These are phyloP conservation scores for Congeria kusceri DNA, from an alignment of 2,888 invertebrate genomes.

Conservation along the genomic window DNA sequence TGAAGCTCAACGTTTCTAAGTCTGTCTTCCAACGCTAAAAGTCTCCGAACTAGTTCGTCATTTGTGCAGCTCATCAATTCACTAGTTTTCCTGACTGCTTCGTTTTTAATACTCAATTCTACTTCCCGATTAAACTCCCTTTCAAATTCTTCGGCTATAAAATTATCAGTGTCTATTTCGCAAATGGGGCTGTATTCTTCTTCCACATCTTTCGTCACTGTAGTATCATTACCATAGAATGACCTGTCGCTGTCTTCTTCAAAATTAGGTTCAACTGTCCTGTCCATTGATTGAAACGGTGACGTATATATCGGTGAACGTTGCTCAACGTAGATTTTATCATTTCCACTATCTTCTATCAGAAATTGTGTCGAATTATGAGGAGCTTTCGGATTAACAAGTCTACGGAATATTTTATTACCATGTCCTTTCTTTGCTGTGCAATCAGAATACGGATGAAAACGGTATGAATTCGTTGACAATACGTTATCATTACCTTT, in stretches of 20 bases:
- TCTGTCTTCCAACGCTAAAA: neutral
- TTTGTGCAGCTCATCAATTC: neutral
- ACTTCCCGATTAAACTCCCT: slow-evolving; percentile 43
- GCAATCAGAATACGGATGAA: too few relatives aligned
- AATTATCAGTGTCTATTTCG: slow-evolving; percentile 40
- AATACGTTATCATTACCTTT: slow-evolving; percentile 4
- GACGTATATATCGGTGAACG: neutral
- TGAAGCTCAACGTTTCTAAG: neutral
- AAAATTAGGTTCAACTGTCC: neutral
- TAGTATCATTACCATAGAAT: slow-evolving; percentile 32
- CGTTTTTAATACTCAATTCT: slow-evolving; percentile 14
- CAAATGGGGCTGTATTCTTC: slow-evolving; percentile 34
- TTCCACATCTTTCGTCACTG: slow-evolving; percentile 5
- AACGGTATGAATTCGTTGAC: neutral
- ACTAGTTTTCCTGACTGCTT: slow-evolving; percentile 21
- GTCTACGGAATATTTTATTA: slow-evolving; percentile 55
- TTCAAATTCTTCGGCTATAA: slow-evolving; percentile 58
- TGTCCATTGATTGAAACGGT: slow-evolving; percentile 2
- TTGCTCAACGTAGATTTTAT: slow-evolving; percentile 9
- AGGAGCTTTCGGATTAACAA: slow-evolving; percentile 75
- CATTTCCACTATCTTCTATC: slow-evolving; percentile 69
- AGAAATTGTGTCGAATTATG: slow-evolving; percentile 74
- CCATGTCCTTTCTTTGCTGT: too few relatives aligned
- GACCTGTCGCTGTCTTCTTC: slow-evolving; percentile 17
- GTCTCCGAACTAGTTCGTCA: neutral